phyloP scores from a whole-genome alignment of 2,113 vertebrate species.

The Labeo catla region DNA sequence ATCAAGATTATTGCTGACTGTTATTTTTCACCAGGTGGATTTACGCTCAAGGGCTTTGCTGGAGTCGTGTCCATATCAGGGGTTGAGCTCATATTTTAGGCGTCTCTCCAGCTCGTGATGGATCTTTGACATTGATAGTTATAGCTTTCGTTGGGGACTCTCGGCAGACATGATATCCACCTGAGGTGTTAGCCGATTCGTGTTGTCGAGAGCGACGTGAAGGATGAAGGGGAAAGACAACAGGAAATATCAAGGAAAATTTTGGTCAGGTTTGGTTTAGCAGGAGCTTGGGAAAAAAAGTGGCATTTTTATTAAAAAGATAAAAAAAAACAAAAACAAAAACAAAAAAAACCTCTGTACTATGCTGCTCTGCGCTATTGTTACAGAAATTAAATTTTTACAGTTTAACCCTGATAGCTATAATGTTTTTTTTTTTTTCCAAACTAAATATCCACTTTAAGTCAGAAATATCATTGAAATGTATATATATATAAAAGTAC shows the following conservation, averaged over 20 bases:
- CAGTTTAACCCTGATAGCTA: too few species aligned
- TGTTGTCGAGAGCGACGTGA: slow-evolving; percentile 48
- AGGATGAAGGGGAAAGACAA: slow-evolving; percentile 4
- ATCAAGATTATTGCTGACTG: slow-evolving; percentile 55
- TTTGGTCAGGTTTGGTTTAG: background rate
- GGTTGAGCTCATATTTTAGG: slow-evolving; percentile 55
- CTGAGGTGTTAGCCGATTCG: slow-evolving; percentile 14
- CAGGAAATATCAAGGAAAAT: background rate
- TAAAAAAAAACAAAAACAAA: too few species aligned
- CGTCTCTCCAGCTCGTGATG: slow-evolving; percentile 53
- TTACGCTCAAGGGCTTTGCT: slow-evolving; percentile 48
- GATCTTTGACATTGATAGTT: slow-evolving; percentile 62
- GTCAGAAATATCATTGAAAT: too few species aligned
- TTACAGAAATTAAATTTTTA: too few species aligned
- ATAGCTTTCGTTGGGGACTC: slow-evolving; percentile 48
- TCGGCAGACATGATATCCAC: slow-evolving; percentile 51
- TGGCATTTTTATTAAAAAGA: background rate
- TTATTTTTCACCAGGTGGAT: slow-evolving; percentile 50
- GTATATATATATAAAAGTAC: too few species aligned
- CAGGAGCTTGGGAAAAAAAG: background rate
- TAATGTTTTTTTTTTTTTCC: too few species aligned
- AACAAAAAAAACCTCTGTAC: too few species aligned
- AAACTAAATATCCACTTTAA: background rate
- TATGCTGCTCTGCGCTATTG: too few species aligned
- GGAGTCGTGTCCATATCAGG: slow-evolving; percentile 50